These are phyloP conservation scores for Pyrgilauda ruficollis DNA, from an alignment of 2,113 vertebrate species.

Conservation along the genomic window DNA sequence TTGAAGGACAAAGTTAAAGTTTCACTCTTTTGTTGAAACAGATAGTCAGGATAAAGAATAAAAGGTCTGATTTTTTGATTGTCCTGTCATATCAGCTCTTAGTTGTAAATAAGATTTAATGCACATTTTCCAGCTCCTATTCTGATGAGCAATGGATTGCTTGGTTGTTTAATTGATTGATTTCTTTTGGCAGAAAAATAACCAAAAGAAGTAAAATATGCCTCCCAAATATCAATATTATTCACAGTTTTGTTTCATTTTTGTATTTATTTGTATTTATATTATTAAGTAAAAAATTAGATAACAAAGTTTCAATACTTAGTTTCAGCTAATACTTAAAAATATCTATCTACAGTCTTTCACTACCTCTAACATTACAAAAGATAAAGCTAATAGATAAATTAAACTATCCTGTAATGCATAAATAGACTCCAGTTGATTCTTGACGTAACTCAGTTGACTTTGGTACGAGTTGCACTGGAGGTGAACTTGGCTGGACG, in stretches of 20 bases:
- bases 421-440: background rate
- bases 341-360: background rate
- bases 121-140: background rate
- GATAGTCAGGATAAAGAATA: background rate
- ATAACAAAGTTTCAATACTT: background rate
- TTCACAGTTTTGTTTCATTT: background rate
- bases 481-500: constrained; percentile 27
- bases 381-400: background rate
- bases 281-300: background rate
- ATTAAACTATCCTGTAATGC: background rate
- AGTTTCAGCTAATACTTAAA: background rate
- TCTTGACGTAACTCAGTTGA: background rate
- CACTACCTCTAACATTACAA: background rate
- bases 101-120: background rate
- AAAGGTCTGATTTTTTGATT: background rate
- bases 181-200: background rate
- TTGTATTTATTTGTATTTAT: background rate
- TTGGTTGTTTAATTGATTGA: background rate
- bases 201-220: rapidly evolving
- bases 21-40: background rate
- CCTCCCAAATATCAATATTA: background rate
- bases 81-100: background rate
- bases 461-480: background rate
- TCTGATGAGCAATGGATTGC: background rate
- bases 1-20: background rate